phyloP scores from a whole-genome alignment of 2,888 invertebrate genomes.

The Parelbella ahira region DNA sequence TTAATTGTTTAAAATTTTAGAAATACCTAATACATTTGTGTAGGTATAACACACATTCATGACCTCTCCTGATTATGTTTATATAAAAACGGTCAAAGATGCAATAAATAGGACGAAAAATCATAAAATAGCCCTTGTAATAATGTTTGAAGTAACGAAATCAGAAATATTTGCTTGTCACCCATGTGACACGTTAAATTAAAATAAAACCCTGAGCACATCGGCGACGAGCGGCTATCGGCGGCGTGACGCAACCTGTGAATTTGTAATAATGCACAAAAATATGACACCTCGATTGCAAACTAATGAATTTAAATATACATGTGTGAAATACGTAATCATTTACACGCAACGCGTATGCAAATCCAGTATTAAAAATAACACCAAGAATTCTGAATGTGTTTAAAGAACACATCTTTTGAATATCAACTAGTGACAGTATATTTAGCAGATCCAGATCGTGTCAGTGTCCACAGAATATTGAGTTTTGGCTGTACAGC shows the following conservation, averaged over 20 bases:
- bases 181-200: neutral
- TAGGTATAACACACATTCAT: too few species aligned
- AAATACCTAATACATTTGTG: too few species aligned
- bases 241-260: slow-evolving; percentile 6
- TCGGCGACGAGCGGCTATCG: neutral
- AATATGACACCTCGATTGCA: slow-evolving; percentile 20
- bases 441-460: slow-evolving; percentile 15
- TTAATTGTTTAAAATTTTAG: too few species aligned
- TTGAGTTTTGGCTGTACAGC: too few species aligned
- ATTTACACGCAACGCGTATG: slow-evolving; percentile 24
- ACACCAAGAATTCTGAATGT: slow-evolving; percentile 22
- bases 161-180: neutral
- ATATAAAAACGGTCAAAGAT: too few species aligned
- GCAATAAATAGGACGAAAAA: neutral
- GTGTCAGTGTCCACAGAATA: neutral
- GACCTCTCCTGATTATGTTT: too few species aligned
- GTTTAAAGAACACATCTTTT: slow-evolving; percentile 13
- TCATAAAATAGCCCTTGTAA: too few species aligned
- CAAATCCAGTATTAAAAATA: slow-evolving; percentile 25
- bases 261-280: slow-evolving; percentile 14
- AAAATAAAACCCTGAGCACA: slow-evolving; percentile 3
- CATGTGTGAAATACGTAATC: slow-evolving; percentile 21
- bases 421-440: slow-evolving; percentile 15
- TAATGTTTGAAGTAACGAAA: too few species aligned
- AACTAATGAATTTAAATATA: slow-evolving; percentile 10